These are phyloP conservation scores for Zaprionus davidi DNA, from an alignment of 1,140 invertebrate genomes.

Conservation along the genomic window DNA sequence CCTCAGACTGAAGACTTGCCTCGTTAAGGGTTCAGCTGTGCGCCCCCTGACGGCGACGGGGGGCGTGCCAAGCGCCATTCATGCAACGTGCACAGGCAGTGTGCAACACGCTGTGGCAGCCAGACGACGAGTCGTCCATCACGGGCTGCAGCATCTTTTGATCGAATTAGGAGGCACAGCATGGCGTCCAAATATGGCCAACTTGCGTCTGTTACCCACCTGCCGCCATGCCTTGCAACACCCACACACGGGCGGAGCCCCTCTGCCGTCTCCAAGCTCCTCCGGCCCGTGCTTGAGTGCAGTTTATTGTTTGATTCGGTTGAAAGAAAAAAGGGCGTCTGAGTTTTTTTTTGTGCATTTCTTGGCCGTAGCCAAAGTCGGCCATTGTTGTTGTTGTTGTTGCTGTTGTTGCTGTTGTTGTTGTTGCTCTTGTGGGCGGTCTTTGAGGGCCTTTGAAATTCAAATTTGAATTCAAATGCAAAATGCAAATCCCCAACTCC, in stretches of 20 bases:
- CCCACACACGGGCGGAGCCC: background rate
- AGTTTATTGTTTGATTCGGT: constrained; percentile 78
- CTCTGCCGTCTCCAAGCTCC: background rate
- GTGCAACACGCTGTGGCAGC: constrained; percentile 11
- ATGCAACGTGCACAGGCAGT: constrained; percentile 16
- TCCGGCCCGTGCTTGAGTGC: constrained; percentile 66
- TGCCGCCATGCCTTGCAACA: constrained; percentile 26
- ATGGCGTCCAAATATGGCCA: constrained; percentile 82
- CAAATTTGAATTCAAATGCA: constrained; percentile 28
- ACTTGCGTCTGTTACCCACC: constrained; percentile 44
- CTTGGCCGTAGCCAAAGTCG: constrained; percentile 18
- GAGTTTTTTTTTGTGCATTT: constrained; percentile 74
- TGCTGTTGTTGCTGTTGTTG: constrained; percentile 13
- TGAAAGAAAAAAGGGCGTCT: constrained; percentile 37
- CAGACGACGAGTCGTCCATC: constrained; percentile 43
- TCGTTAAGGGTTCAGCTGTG: constrained; percentile 58
- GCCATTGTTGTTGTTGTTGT: constrained; percentile 38
- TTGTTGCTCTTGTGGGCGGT: constrained; percentile 48
- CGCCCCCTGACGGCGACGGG: constrained; percentile 27
- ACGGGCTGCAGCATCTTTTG: constrained; percentile 61
- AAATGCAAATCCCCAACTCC: constrained; percentile 36
- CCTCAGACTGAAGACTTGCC: constrained; percentile 3
- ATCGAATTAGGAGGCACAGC: constrained; percentile 72
- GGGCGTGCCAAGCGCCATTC: constrained; percentile 64
- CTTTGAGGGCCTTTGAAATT: constrained; percentile 65